A percentile compares a stretch with the other conserved stretches of the same genome.
Conservation (phyloP, 2,888 invertebrate genomes). For the Drosophila crucigera region DNA sequence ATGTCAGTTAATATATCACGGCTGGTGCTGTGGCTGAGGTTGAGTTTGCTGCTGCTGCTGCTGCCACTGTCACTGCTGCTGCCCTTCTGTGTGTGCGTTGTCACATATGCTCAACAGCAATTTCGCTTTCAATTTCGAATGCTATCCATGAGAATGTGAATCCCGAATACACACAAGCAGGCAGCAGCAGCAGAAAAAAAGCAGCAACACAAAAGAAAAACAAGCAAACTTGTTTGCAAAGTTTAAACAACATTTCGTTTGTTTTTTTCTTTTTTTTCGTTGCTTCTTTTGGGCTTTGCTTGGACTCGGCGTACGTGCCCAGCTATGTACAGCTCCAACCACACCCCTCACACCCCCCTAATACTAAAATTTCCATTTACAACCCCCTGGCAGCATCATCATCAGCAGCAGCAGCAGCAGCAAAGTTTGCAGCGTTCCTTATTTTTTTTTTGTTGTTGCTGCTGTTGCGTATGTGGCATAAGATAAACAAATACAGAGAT, state of each 20-base stretch:
- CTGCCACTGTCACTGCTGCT: conserved; percentile 2
- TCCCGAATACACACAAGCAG: conserved; percentile 32
- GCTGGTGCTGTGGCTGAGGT: not conserved
- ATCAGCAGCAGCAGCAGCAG: not conserved
- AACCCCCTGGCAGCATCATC: conserved; percentile 19
- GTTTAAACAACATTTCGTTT: conserved; percentile 79
- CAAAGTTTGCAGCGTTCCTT: conserved; percentile 18
- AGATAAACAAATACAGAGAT: conserved; percentile 80
- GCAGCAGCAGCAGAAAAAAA: conserved; percentile 14
- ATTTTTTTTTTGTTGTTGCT: conserved; percentile 6
- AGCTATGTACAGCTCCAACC: conserved; percentile 11
- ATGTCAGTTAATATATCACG: conserved; percentile 81
- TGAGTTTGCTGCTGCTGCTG: too few relatives aligned
- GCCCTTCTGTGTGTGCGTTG: conserved; percentile 54
- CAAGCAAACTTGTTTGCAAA: conserved; percentile 79
- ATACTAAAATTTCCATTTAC: conserved; percentile 41
- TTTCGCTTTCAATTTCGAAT: conserved; percentile 83
- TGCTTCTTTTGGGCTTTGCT: conserved; percentile 41
- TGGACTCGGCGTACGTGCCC: conserved; percentile 59
- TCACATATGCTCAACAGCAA: conserved; percentile 79
- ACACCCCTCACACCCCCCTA: conserved; percentile 1
- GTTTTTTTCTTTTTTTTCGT: conserved; percentile 7
- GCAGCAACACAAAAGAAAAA: conserved; percentile 51
- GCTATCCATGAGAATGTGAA: conserved; percentile 73
- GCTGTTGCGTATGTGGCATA: conserved; percentile 66